Base-by-base conservation (phyloP, 2,113 vertebrate genomes). In the Panthera leo region DNA sequence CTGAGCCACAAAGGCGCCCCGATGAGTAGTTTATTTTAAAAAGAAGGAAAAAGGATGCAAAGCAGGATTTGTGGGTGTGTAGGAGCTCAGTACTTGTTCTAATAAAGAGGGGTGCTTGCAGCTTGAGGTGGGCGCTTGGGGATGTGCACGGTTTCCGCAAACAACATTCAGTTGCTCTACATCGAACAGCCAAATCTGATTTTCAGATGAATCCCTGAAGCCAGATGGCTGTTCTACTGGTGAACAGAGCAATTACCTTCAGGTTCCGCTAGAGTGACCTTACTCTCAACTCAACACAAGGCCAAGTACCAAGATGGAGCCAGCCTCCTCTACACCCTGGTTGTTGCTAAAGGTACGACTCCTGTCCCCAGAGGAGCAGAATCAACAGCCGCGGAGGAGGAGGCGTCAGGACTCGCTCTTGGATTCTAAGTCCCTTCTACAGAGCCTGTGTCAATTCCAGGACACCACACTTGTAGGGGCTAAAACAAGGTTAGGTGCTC, bases 211-310 rank as follows among this genome's bases (percentile, higher is more conserved):
- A 65, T 94, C 95, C 34, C n/a, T 86, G 83, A 90, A 76, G 97
- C 39, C 85, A 34, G 25, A 85, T 70, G 76, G 75, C 16, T 53
- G 55, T 36, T 95, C 79, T 95, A 79, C 90, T 88, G 95, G 73
- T 5, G 3, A 94, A 94, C 27, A 48, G 39, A 95, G 55, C 93
- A 97, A 89, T 93, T 96, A 89, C 85, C 48, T 92, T 84, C 51
- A 94, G 39, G 67, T 93, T 83, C 96, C 63, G 1, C 65, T 0
- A 0, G 45, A 83, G 31, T 27, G 91, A 97, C 48, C 0, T 39
- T 1, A 5, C 25, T 39, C n/a, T 88, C 2, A 7, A 58, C 45
- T 85, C 78, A 2, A 0, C 39, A n/a, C 25, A 78, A 73, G 75
- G 85, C 86, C 58, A 27, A 13, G 42, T 1, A 1, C 85, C 82